Base-by-base conservation (phyloP, 2,888 invertebrate species). In the Cryptocephalus primarius region DNA sequence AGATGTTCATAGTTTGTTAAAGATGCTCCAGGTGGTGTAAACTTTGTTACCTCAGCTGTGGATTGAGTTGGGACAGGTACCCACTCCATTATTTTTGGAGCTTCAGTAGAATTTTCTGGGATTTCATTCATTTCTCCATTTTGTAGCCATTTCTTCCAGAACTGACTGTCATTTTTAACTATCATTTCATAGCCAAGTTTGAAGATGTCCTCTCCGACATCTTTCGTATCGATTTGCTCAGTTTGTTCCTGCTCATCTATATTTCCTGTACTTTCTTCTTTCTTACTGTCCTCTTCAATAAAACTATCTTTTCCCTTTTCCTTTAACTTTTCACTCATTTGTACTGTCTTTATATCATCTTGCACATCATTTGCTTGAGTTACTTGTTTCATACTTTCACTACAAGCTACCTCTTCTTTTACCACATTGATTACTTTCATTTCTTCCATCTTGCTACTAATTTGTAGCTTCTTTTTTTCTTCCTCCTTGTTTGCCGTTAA, bases 171-270 rank as follows among this genome's bases (percentile, higher is more conserved):
- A 9, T 54, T 46, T 31, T 57, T 51, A 4, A 60, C 50, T 41
- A 61, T 61, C 38, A 53, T 60, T 45, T 63, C 54, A 51, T 62
- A 67, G 38, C 60, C 65, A 33, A 57, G 41, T 41, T 53, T 44
- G 51, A 67, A 66, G 40, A 68, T 57, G 53, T 40, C 42, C 9
- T 38, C 44, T 10, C n/a, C 36, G n/a, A n/a, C n/a, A 36, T 11
- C 6, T 36, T 36, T 36, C 36, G 4, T 4, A 12, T 11, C 36
- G 6, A 36, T 36, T 36, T 12, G 36, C n/a, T n/a, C n/a, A n/a
- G 36, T 36, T 12, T 36, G 36, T 36, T 4, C 6, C 36, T n/a
- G 36, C 36, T 39, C 8, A 43, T 49, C 40, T 6, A 34, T 13
- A 34, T 4, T 32, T 33, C 47, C 32, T 36, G n/a, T n/a, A n/a